Base-by-base conservation (phyloP, 2,888 invertebrate genomes). In the Eulithis prunata region DNA sequence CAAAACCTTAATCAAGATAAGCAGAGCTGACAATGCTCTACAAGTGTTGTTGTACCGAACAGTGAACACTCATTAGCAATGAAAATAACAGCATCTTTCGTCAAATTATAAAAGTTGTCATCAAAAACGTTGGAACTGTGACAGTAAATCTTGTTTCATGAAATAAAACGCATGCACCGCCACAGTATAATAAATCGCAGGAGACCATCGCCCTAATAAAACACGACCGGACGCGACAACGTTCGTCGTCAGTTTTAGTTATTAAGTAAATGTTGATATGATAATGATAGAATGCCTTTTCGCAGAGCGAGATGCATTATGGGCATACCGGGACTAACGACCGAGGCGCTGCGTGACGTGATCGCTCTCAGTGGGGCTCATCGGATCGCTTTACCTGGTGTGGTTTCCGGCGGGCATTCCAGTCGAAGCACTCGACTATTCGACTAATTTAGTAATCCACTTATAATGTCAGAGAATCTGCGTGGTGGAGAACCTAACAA, bases 381-480 rank as follows among this genome's bases (percentile, higher is more conserved):
- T 78, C 76, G 80, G 77, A 80, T 80, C 74, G 80, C 73, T 81
- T 82, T 89, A 89, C 90, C 89, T 90, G 89, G 77, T 79, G 82
- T 81, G 83, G 85, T 88, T 89, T 91, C 90, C 91, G 89, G 85
- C 82, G 83, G 76, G 78, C 86, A 88, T 88, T 85, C 88, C 87
- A 72, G 51, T 60, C 64, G 41, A 58, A 67, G 62, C 68, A 68
- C 60, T 63, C 61, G 57, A 51, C 53, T 57, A 63, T 59, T 62
- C 57, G 47, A 64, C 59, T 45, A 55, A 59, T 58, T 58, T 57
- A 57, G 41, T 60, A 54, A 41, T 52, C 62, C 61, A 57, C 66
- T 66, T 57, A 66, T 47, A 49, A 60, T 49, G 57, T 62, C 58
- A 55, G 47, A 43, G 52, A 46, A 62, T 51, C 43, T 58, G 47